Base-by-base conservation (phyloP, 2,888 invertebrate species). In the Crocallis elinguaria region DNA sequence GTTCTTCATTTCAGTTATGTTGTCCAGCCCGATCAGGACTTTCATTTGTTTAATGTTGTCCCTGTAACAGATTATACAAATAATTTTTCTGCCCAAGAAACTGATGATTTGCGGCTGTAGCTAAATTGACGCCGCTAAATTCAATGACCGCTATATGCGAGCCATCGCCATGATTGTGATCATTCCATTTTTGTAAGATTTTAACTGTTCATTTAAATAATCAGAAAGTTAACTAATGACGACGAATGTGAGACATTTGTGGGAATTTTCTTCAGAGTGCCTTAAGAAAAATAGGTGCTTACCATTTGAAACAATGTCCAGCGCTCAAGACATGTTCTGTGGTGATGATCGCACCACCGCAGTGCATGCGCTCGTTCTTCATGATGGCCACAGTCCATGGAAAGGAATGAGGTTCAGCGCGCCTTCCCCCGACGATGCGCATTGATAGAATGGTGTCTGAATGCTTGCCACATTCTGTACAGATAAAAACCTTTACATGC, bases 371-470 rank as follows among this genome's bases (percentile, higher is more conserved):
- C 0, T 80, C 78, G 23, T 77, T 78, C 50, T 90, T 84, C 54
- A 90, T 64, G 25, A 92, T 89, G n/a, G 92, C 93, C 0, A 89
- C 92, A 0, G 92, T 84, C 93, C 93, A 94, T 0, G 93, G 93
- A 60, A 82, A 92, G 0, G 89, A 83, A 60, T 93, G 92, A 0
- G 93, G 91, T 1, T 73, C 75, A 0, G 91, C 83, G 36, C 89
- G 69, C 3, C 86, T 66, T 0, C 93, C 93, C 1, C 93, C 93
- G 6, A 93, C 92, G 56, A 93, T 93, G 39, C 93, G 82, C 79
- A 93, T 93, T 2, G 94, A 82, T 60, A 95, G 93, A 66, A 94
- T 93, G 0, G 92, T 92, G 49, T 64, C 95, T 92, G 70, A 93
- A 36, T 87, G 69, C 69, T 75, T 59, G 79, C 94, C 86, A 90